Conservation (phyloP, 2,113 vertebrate species). For the Tupaia tana region DNA sequence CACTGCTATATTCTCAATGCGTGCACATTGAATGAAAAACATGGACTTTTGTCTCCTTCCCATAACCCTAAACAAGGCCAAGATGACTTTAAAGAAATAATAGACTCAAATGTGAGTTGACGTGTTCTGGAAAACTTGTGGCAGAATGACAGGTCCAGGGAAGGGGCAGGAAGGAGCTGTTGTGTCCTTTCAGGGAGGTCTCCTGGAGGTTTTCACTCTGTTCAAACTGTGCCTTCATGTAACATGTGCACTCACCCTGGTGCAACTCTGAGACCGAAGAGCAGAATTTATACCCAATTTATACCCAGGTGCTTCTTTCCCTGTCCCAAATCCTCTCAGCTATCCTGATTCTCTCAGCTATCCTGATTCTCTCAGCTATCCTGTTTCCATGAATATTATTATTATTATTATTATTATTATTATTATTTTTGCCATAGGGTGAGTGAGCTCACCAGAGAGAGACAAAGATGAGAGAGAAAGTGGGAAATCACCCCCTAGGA, state of each 20-base stretch:
- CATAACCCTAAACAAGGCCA: neutral
- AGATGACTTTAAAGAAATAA: slow-evolving; percentile 8
- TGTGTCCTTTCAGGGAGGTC: neutral
- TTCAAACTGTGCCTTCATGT: neutral
- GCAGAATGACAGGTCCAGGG: neutral
- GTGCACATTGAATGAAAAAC: neutral
- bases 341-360: neutral
- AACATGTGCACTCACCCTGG: neutral
- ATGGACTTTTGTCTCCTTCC: neutral
- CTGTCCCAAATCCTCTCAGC: neutral
- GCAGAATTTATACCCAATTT: neutral
- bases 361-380: neutral
- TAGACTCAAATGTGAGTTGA: neutral
- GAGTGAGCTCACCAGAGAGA: too few relatives aligned
- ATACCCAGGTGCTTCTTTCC: neutral
- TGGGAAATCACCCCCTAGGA: too few relatives aligned
- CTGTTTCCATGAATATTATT: slow-evolving; percentile 27
- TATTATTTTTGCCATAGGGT: too few relatives aligned
- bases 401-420: too few relatives aligned
- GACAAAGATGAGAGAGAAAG: too few relatives aligned
- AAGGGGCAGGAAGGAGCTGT: neutral
- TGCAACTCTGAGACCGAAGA: neutral
- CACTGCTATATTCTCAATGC: neutral
- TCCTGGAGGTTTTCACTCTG: slow-evolving; percentile 4
- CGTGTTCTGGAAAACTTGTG: slow-evolving; percentile 35